These are phyloP conservation scores for Nycticryphes semicollaris DNA, from an alignment of 2,113 vertebrate genomes.

Conservation along the genomic window DNA sequence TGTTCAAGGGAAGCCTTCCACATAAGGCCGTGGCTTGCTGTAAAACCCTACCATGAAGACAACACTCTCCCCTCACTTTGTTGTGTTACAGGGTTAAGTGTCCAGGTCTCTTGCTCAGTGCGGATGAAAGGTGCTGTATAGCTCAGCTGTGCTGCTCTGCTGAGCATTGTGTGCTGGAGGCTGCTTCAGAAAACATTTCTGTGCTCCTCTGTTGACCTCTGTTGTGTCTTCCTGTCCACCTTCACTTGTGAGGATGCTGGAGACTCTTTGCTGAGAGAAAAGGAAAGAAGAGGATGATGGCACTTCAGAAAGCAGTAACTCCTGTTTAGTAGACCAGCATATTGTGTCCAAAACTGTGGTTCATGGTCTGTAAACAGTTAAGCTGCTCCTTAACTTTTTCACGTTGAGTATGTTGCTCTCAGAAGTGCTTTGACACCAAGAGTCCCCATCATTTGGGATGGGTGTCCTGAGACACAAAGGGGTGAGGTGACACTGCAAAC, in stretches of 20 bases:
- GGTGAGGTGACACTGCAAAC: neutral
- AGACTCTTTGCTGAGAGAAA: neutral
- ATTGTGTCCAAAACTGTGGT: neutral
- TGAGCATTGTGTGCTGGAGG: neutral
- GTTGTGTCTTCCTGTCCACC: neutral
- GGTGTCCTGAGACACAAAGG: neutral
- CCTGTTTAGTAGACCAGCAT: neutral
- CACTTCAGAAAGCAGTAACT: neutral
- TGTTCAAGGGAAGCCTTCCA: neutral
- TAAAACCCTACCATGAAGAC: neutral
- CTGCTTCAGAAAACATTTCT: neutral
- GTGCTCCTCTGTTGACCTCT: neutral
- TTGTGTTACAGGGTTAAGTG: slow-evolving; percentile 14
- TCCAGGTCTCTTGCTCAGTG: neutral
- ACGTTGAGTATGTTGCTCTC: neutral
- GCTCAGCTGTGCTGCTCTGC: neutral
- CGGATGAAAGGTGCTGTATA: neutral
- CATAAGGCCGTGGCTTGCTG: neutral
- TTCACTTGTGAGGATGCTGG: neutral
- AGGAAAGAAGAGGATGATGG: neutral
- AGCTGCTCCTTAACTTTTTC: neutral
- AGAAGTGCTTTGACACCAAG: neutral
- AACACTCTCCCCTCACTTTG: neutral
- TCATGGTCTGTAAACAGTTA: neutral
- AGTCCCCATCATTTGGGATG: neutral